These are phyloP conservation scores for Nemotelus pantherinus DNA, from an alignment of 2,888 invertebrate species.

Conservation along the genomic window DNA sequence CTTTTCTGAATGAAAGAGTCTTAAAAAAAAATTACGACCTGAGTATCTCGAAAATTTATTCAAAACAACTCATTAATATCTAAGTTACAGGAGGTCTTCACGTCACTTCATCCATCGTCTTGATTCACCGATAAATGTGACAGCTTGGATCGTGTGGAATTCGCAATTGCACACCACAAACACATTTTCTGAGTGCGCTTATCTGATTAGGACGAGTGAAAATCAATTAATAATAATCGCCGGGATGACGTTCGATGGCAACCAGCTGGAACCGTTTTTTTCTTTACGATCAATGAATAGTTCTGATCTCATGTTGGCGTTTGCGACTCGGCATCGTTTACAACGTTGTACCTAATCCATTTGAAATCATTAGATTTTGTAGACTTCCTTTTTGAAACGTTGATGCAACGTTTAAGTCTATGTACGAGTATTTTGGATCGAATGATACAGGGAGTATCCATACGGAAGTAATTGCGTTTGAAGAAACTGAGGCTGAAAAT, in stretches of 20 bases:
- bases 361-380: not conserved
- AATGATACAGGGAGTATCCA: not conserved
- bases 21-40: conserved; percentile 18
- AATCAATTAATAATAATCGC: conserved; percentile 50
- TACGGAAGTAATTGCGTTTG: conserved; percentile 15
- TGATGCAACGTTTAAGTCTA: too few relatives aligned
- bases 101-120: conserved; percentile 51
- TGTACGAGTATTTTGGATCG: too few relatives aligned
- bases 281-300: not conserved
- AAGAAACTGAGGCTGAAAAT: not conserved
- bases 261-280: conserved; percentile 40
- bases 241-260: conserved; percentile 40
- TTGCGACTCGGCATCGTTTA: conserved; percentile 3
- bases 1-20: conserved; percentile 17
- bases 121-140: conserved; percentile 54
- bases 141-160: conserved; percentile 55
- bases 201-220: conserved; percentile 49
- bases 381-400: too few relatives aligned
- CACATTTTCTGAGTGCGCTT: conserved; percentile 43
- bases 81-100: conserved; percentile 56
- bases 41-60: conserved; percentile 35
- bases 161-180: conserved; percentile 51
- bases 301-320: not conserved
- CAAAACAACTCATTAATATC: conserved; percentile 49
- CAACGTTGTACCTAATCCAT: not conserved